These are phyloP conservation scores for Scyliorhinus canicula DNA, from an alignment of 2,797 vertebrate genomes.

Conservation along the genomic window DNA sequence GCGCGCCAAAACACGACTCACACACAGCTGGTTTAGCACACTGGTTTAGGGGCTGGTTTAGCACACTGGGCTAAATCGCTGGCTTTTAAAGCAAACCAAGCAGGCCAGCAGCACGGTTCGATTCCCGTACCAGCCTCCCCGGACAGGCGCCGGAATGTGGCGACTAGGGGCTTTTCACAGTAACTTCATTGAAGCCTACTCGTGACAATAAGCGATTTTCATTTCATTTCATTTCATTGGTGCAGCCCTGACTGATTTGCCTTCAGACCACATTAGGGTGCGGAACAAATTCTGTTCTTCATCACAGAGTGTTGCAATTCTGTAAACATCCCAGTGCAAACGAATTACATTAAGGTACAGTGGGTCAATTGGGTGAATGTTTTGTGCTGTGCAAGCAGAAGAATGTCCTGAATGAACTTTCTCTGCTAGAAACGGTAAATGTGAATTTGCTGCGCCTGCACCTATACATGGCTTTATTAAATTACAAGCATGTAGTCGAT, in stretches of 20 bases:
- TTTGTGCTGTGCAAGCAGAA: neutral
- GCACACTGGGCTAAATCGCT: no score
- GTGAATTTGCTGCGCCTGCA: neutral
- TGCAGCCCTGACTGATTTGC: neutral
- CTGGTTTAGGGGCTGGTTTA: no score
- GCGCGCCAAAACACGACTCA: neutral
- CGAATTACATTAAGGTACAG: neutral
- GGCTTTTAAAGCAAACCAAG: no score
- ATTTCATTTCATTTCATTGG: no score
- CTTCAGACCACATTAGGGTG: neutral
- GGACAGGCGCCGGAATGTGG: no score
- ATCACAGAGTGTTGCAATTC: neutral
- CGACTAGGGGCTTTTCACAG: no score
- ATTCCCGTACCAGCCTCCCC: no score
- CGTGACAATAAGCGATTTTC: no score
- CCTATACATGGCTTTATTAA: neutral
- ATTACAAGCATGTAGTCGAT: neutral
- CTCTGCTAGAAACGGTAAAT: neutral
- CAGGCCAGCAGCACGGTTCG: no score
- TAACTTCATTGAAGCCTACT: no score
- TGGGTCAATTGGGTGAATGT: neutral
- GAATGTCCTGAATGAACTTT: conserved; percentile 12
- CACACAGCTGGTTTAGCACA: no score
- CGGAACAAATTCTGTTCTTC: neutral
- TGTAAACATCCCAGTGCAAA: neutral